Conservation (phyloP, 1,140 invertebrate genomes). For the Dermatophagoides farinae region DNA sequence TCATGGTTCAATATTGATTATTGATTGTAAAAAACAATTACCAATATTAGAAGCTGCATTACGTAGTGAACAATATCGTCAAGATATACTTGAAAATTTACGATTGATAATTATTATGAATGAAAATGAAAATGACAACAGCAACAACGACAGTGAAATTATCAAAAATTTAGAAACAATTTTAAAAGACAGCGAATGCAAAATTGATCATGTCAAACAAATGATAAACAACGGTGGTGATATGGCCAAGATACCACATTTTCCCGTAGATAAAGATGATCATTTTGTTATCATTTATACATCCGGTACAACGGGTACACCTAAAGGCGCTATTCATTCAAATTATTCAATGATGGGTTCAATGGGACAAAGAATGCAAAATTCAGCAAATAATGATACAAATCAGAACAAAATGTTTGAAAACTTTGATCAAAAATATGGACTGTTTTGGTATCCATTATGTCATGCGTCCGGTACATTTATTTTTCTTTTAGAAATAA, state of each 20-base stretch:
- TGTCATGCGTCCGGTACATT: neutral
- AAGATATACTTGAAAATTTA: neutral
- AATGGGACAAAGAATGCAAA: neutral
- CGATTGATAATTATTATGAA: neutral
- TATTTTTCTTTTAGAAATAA: neutral
- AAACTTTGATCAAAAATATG: neutral
- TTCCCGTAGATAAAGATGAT: neutral
- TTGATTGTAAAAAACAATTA: neutral
- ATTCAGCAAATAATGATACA: neutral
- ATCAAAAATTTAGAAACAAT: neutral
- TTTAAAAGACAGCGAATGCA: neutral
- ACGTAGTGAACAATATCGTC: neutral
- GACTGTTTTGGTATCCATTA: neutral
- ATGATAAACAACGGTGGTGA: neutral
- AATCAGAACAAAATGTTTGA: neutral
- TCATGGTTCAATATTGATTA: neutral
- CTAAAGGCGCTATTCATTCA: slow-evolving; percentile 31
- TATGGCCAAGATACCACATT: neutral
- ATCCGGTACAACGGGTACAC: slow-evolving; percentile 30
- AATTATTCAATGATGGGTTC: slow-evolving; percentile 17
- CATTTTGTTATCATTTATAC: slow-evolving; percentile 18
- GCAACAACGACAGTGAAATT: neutral
- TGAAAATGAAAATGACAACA: too few species aligned
- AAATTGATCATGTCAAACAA: neutral
- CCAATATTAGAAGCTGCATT: neutral